Evolutionary conservation across 2,888 invertebrate genomes (phyloP), one percentile per base, ranked within the genome.

Genomic region (Acanthosoma haemorrhoidale): DNA sequence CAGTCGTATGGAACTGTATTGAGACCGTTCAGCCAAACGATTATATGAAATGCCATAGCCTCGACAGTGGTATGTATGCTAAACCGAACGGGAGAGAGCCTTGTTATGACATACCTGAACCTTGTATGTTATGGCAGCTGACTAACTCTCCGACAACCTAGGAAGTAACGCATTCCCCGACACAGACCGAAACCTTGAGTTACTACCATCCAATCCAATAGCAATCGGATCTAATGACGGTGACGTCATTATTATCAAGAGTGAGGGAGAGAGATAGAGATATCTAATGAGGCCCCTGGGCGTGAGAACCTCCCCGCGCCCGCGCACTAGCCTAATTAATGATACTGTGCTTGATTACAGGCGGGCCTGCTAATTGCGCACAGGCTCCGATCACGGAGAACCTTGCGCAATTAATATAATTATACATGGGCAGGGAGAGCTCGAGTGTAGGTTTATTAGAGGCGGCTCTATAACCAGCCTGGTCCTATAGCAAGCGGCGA

Each of bases 381-480:
- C 29, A 32, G 29, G 31, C 29, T 25, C 43, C 64, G 41, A 39
- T 64, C 64, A 64, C 64, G 41, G 39, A 39, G 29, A 39, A 15
- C 39, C 16, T 18, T 25, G 64, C 29, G 43, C 64, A 64, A 64
- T 64, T 64, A 64, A 64, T 64, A 64, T 64, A 64, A 64, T 64
- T 64, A 64, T 64, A 61, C 61, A 61, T 18, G 51, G 51, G 25
- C 25, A 25, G 51, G 51, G 51, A 51, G 13, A 51, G n/a, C n/a
- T 51, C 25, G 4, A 9, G 32, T 4, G 9, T n/a, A n/a, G n/a
- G n/a, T n/a, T n/a, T n/a, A n/a, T n/a, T n/a, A n/a, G n/a, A n/a
- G n/a, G n/a, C n/a, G n/a, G n/a, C n/a, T n/a, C n/a, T n/a, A n/a
- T n/a, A n/a, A n/a, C n/a, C n/a, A n/a, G n/a, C n/a, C n/a, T n/a